A percentile compares a stretch with the other conserved stretches of the same genome.
Conservation (phyloP, 2,888 invertebrate species). For the Desoria tigrina region DNA sequence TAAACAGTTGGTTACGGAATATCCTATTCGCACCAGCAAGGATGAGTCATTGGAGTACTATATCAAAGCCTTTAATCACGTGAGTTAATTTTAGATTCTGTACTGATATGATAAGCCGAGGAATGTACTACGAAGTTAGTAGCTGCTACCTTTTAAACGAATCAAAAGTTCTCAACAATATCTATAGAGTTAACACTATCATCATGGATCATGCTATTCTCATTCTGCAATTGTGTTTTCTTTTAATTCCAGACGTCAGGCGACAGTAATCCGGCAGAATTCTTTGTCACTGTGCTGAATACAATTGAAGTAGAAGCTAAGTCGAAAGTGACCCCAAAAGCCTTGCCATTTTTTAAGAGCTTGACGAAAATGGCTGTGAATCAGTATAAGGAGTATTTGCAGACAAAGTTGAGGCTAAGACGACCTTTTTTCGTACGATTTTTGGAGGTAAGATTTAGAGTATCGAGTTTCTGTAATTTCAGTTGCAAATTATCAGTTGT, state of each 20-base stretch:
- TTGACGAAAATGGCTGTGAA: conserved; percentile 16
- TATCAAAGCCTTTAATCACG: background rate
- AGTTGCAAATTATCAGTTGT: too few relatives aligned
- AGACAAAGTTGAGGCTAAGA: background rate
- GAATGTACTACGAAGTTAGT: too few relatives aligned
- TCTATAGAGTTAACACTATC: too few relatives aligned
- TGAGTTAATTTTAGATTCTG: background rate
- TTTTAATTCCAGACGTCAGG: conserved; percentile 1
- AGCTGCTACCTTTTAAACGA: background rate
- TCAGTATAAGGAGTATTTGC: conserved; percentile 8
- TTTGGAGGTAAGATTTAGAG: conserved; percentile 5
- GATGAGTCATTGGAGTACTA: conserved; percentile 4
- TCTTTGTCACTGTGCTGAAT: background rate
- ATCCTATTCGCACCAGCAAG: background rate
- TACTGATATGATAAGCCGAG: background rate
- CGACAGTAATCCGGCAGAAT: background rate
- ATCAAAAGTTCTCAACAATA: background rate
- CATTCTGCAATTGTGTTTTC: too few relatives aligned
- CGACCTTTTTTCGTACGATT: conserved; percentile 13
- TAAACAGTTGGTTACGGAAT: conserved; percentile 1
- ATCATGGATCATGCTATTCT: too few relatives aligned
- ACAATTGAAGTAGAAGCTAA: conserved; percentile 1
- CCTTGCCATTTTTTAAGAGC: conserved; percentile 6
- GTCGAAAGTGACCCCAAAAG: background rate
- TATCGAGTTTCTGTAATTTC: too few relatives aligned